Evolutionary conservation across 2,888 invertebrate species (phyloP), one percentile per base, ranked within the genome.

Genomic region (Phyllotreta cruciferae): DNA sequence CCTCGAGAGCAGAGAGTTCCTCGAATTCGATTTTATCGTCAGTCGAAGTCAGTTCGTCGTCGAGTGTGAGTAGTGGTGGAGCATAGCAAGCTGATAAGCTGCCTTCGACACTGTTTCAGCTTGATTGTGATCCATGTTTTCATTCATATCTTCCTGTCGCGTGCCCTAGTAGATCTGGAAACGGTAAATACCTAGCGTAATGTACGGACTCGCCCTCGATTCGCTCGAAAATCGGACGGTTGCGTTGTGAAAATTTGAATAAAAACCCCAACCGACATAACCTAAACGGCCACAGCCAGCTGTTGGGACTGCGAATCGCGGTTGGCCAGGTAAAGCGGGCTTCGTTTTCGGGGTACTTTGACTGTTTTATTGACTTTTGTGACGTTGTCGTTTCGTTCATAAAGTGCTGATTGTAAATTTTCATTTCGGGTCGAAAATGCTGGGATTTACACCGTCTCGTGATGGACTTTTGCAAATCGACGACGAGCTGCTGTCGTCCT

Each of bases 401-500:
- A 24, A 56, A 64, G 64, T 64, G 64, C 45, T 41, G 24, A 24
- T 24, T 24, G 24, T 24, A 24, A 1, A 24, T 24, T 24, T 24
- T 64, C 13, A 61, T 56, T 56, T 56, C 60, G 63, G 39, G 56
- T 61, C 49, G 54, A 77, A 85, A 78, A 85, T 82, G 80, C 83
- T 84, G 78, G 81, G 82, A 78, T 86, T 85, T 79, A 82, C 84
- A 75, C 85, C 85, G 74, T 85, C 84, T 67, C 86, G 87, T 77
- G 88, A 90, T 82, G 91, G 91, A 73, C 86, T 91, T 75, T 83
- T 91, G 81, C 88, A 88, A 83, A 84, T 91, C 76, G 86, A 87
- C 62, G 87, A 89, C 79, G 88, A 88, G 75, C 84, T 86, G 77
- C 83, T 90, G 75, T 84, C 86, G 75, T 85, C 85, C 79, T 83